Conservation (phyloP, 2,113 vertebrate genomes). For the Furnarius figulus region DNA sequence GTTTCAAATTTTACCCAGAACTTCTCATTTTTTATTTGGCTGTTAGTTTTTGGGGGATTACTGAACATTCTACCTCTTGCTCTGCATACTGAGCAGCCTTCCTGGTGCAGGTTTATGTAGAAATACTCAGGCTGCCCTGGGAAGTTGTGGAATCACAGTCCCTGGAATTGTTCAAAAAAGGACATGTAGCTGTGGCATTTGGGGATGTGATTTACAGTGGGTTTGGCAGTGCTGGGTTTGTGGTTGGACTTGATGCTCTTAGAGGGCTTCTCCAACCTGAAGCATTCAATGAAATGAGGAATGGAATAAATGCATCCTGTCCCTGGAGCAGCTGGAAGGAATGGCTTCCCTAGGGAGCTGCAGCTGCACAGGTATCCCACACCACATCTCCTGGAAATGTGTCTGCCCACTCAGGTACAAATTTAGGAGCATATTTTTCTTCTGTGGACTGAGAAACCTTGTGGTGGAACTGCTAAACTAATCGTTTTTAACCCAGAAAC, state of each 20-base stretch:
- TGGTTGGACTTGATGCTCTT: not conserved
- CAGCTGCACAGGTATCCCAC: not conserved
- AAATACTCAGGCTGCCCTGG: not conserved
- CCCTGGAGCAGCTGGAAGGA: not conserved
- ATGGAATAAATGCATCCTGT: not conserved
- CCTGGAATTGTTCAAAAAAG: not conserved
- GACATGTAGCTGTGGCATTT: not conserved
- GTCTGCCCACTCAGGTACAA: fast-evolving
- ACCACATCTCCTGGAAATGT: not conserved
- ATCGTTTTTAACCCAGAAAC: not conserved
- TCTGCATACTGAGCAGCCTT: not conserved
- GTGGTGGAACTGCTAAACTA: not conserved
- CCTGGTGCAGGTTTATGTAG: not conserved
- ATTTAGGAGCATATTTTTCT: not conserved
- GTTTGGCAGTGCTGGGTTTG: not conserved
- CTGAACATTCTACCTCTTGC: not conserved
- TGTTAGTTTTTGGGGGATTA: not conserved
- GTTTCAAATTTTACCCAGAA: not conserved
- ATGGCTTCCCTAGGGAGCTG: not conserved
- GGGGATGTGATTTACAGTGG: fast-evolving
- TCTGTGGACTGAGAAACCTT: not conserved
- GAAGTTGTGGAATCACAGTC: not conserved
- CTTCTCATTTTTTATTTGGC: fast-evolving
- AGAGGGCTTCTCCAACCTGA: not conserved
- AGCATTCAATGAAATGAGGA: not conserved